Evolutionary conservation across 2,888 invertebrate species (phyloP).

Genomic region (Lottia scabra): DNA sequence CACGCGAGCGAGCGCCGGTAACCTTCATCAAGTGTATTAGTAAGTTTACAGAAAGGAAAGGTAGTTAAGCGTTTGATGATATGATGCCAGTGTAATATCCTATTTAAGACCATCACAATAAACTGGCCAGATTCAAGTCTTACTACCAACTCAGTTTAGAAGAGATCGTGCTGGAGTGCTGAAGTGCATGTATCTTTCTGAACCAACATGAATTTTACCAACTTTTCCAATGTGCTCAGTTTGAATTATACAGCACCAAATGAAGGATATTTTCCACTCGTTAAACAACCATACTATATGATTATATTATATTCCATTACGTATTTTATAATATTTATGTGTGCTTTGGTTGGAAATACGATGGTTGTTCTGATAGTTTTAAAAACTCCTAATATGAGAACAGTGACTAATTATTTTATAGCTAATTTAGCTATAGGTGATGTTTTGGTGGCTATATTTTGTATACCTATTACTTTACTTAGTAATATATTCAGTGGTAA

Average conservation of each 20-base stretch:
- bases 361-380: constrained; percentile 66
- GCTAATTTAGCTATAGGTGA: constrained; percentile 60
- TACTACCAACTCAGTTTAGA: too few relatives aligned
- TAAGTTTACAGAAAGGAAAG: too few relatives aligned
- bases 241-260: neutral
- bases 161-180: too few relatives aligned
- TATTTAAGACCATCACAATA: too few relatives aligned
- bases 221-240: neutral
- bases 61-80: too few relatives aligned
- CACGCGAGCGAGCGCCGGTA: too few relatives aligned
- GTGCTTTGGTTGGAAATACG: constrained; percentile 65
- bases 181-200: too few relatives aligned
- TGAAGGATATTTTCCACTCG: constrained; percentile 18
- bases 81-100: too few relatives aligned
- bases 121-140: too few relatives aligned
- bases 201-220: neutral
- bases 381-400: constrained; percentile 65
- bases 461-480: constrained; percentile 54
- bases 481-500: constrained; percentile 53
- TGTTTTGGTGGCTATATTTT: constrained; percentile 56
- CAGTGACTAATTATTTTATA: constrained; percentile 64
- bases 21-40: too few relatives aligned
- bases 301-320: constrained; percentile 61
- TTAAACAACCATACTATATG: constrained; percentile 53
- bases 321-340: constrained; percentile 63